phyloP scores from a whole-genome alignment of 2,797 vertebrate species.

The Morus bassanus region DNA sequence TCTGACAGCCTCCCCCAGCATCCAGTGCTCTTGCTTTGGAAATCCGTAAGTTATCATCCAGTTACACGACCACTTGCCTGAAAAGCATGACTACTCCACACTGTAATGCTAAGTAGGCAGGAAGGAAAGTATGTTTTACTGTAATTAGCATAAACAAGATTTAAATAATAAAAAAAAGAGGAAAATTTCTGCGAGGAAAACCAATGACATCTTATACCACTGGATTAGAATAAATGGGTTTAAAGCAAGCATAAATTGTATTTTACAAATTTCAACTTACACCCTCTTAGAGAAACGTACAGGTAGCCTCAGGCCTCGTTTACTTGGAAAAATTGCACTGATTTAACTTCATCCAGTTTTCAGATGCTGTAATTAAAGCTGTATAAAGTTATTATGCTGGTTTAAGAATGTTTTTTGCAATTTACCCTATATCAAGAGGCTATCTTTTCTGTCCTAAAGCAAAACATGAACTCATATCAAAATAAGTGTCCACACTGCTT shows the following conservation, averaged over 20 bases:
- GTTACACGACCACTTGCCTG: background rate
- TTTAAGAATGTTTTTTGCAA: background rate
- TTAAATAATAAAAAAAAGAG: background rate
- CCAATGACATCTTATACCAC: background rate
- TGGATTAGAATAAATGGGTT: background rate
- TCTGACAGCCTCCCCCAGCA: background rate
- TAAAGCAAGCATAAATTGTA: background rate
- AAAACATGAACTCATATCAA: background rate
- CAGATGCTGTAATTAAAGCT: background rate
- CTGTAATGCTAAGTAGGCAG: background rate
- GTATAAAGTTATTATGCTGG: background rate
- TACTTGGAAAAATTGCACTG: background rate
- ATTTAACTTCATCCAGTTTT: background rate
- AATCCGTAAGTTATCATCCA: accelerated
- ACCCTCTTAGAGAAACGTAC: background rate
- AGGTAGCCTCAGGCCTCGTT: background rate
- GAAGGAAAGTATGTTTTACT: background rate
- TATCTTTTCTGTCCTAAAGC: background rate
- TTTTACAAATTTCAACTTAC: background rate
- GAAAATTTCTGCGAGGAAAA: background rate
- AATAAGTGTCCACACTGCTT: background rate
- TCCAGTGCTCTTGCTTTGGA: background rate
- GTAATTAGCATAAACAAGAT: background rate
- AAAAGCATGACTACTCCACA: background rate
- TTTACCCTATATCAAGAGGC: background rate